phyloP scores from a whole-genome alignment of 1,140 invertebrate genomes.

The Venustaconcha ellipsiformis region DNA sequence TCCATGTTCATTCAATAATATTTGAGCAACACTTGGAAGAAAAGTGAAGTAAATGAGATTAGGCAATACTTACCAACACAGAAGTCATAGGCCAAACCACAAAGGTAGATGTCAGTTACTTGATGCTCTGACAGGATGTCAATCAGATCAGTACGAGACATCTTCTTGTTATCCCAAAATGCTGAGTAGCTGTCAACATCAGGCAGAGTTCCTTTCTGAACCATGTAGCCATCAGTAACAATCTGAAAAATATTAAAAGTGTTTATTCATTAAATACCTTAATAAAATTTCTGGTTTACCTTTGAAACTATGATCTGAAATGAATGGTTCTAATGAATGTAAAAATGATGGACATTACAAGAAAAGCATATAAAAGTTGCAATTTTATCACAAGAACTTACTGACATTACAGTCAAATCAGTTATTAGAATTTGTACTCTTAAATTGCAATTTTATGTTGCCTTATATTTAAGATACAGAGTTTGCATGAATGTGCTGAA shows the following conservation, averaged over 20 bases:
- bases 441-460: no score
- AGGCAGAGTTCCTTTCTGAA: constrained; percentile 94
- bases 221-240: constrained; percentile 81
- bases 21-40: no score
- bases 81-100: constrained; percentile 95
- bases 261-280: not conserved
- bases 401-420: no score
- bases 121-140: constrained; percentile 82
- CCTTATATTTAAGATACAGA: no score
- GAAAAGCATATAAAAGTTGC: no score
- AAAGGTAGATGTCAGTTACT: constrained; percentile 94
- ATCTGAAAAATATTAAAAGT: constrained; percentile 67
- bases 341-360: no score
- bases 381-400: no score
- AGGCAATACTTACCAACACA: constrained; percentile 84
- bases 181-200: constrained; percentile 98
- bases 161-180: constrained; percentile 96
- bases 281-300: not conserved
- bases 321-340: no score
- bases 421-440: no score
- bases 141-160: constrained; percentile 88
- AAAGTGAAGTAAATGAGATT: not conserved
- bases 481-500: no score
- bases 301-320: not conserved
- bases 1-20: not conserved